These are phyloP conservation scores for Sebastes minor DNA, from an alignment of 2,797 vertebrate genomes.

Conservation along the genomic window DNA sequence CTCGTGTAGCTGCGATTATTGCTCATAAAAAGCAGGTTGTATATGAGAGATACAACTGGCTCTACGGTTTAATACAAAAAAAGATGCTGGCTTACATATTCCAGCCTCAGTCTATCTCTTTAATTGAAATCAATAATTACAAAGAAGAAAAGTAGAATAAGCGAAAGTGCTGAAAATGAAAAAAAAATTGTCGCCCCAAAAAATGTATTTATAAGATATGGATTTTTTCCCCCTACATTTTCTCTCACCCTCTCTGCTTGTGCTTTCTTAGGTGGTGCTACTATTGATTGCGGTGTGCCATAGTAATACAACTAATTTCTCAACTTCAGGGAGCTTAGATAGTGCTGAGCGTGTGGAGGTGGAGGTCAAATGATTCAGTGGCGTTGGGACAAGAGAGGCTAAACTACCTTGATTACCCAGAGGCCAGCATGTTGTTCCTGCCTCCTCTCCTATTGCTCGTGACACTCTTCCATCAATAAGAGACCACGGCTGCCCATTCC, in stretches of 20 bases:
- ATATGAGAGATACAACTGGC: neutral
- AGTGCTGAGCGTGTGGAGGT: conserved; percentile 55
- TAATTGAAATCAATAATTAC: conserved; percentile 86
- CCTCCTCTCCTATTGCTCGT: conserved; percentile 42
- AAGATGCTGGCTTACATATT: conserved; percentile 39
- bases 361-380: conserved; percentile 72
- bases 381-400: conserved; percentile 50
- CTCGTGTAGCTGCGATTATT: conserved; percentile 6
- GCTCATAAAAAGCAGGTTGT: conserved; percentile 14
- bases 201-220: conserved; percentile 86
- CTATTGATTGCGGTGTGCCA: conserved; percentile 81
- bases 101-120: conserved; percentile 62
- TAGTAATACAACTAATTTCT: conserved; percentile 87
- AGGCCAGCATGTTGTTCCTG: conserved; percentile 47
- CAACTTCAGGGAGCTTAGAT: conserved; percentile 82
- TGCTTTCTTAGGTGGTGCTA: conserved; percentile 62
- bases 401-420: conserved; percentile 68
- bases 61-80: conserved; percentile 44
- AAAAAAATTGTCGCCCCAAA: conserved; percentile 61
- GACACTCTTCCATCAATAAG: conserved; percentile 64
- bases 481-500: conserved; percentile 30
- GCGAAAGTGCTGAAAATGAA: conserved; percentile 65
- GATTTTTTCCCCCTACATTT: conserved; percentile 73
- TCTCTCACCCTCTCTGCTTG: conserved; percentile 43
- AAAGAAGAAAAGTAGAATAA: conserved; percentile 65